A percentile compares a stretch with the other conserved stretches of the same genome.
phyloP scores from a whole-genome alignment of 2,888 invertebrate genomes.

The Stramonita haemastoma region DNA sequence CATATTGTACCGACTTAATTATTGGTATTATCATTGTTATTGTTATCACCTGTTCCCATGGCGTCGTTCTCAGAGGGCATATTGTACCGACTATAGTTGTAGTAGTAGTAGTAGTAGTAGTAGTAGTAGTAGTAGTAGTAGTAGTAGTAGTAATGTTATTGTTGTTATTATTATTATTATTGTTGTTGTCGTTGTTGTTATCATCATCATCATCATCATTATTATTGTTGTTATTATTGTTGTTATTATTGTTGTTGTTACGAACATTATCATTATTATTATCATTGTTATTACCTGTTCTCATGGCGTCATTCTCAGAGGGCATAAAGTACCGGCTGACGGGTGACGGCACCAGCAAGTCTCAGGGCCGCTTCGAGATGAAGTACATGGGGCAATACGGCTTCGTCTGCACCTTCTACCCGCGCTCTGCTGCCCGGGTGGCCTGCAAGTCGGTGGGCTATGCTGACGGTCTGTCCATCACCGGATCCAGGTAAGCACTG shows the following conservation, averaged over 20 bases:
- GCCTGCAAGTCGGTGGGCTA: constrained; percentile 65
- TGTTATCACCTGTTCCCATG: neutral
- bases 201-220: too few species aligned
- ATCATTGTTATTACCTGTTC: too few species aligned
- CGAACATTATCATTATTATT: neutral
- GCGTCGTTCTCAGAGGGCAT: constrained; percentile 51
- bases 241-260: too few species aligned
- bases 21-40: neutral
- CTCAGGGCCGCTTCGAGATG: constrained; percentile 68
- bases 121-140: too few species aligned
- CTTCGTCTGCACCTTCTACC: constrained; percentile 67
- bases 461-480: constrained; percentile 61
- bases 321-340: constrained; percentile 61
- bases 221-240: too few species aligned
- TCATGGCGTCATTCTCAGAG: constrained; percentile 12
- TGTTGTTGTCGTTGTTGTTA: too few species aligned
- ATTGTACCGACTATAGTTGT: constrained; percentile 61
- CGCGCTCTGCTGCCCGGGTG: constrained; percentile 63
- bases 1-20: too few species aligned
- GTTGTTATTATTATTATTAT: too few species aligned
- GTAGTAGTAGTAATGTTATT: too few species aligned
- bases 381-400: constrained; percentile 66
- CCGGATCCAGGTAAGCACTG: constrained; percentile 47
- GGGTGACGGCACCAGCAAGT: constrained; percentile 50
- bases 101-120: too few species aligned